Base-by-base conservation (phyloP, 2,113 vertebrate genomes). In the Epinephelus fuscoguttatus region DNA sequence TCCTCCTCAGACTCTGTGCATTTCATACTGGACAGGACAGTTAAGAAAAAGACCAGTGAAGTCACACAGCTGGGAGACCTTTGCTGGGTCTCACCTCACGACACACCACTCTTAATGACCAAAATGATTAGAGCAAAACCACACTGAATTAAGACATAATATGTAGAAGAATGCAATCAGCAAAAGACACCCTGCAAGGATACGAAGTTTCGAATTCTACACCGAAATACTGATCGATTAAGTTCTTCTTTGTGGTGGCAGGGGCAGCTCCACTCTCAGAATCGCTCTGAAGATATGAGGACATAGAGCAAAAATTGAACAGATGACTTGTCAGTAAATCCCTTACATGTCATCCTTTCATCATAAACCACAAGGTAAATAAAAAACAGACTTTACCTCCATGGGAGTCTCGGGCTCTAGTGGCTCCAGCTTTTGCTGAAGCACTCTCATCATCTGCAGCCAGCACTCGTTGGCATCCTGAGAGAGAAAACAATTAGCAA, bases 381-480 rank as follows among this genome's bases (percentile, higher is more conserved):
- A 4, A 60, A 57, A 57, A 13, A 6, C 3, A 19, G 1, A 3
- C 0, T 30, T 93, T 93, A 99, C 98, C 96, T 99, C 98, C 96
- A 98, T 97, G 77, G 96, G 90, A 69, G 97, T 91, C 88, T 98
- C 97, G 50, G 94, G 90, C 88, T 98, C 97, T 84, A 97, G 89
- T 71, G 97, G 94, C 93, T 99, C 98, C 89, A 99, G 82, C 75
- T 99, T 99, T 93, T 99, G 98, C 90, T 99, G 98, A 59, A 99
- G 95, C 18, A 99, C 97, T 76, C 97, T 95, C 97, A 99, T 98
- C 93, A 99, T 96, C 92, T 99, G 97, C 86, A 98, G 91, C 98
- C 97, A 99, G 92, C 98, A 99, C 86, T 99, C 98, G 57, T 99
- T 99, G 70, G 98, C 98, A 96, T 99, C 98, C 98, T 99, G 85